phyloP scores from a whole-genome alignment of 2,888 invertebrate species.

The Ornithoptera alexandrae region DNA sequence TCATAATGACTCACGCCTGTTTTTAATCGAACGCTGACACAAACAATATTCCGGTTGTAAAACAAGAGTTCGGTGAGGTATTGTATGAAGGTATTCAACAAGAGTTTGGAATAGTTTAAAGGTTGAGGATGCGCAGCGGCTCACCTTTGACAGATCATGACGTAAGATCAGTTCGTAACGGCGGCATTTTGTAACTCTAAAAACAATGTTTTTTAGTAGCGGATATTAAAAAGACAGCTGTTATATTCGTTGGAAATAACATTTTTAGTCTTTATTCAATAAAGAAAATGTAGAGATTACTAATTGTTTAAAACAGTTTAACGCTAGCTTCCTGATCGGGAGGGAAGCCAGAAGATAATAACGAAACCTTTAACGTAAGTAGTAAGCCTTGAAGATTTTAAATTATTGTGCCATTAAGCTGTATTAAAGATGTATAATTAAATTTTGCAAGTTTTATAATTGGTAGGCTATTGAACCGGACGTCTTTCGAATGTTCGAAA shows the following conservation, averaged over 20 bases:
- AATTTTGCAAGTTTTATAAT: constrained; percentile 4
- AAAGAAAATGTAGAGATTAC: too few relatives aligned
- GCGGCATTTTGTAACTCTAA: constrained; percentile 8
- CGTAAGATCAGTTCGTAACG: constrained; percentile 49
- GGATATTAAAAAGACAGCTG: neutral
- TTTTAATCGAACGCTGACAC: constrained; percentile 44
- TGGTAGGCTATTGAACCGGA: constrained; percentile 23
- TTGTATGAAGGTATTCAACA: constrained; percentile 45
- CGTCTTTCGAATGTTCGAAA: constrained; percentile 9
- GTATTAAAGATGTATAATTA: neutral
- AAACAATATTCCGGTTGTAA: constrained; percentile 44
- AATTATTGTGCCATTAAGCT: neutral
- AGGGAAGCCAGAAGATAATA: too few relatives aligned
- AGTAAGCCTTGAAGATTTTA: neutral
- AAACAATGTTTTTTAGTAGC: neutral
- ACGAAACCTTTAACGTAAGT: too few relatives aligned
- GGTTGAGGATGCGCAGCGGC: constrained; percentile 64
- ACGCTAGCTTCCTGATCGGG: too few relatives aligned
- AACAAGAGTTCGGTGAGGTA: constrained; percentile 37
- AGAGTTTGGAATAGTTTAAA: constrained; percentile 60
- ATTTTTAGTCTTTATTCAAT: too few relatives aligned
- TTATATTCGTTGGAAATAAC: too few relatives aligned
- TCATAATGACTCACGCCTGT: constrained; percentile 53
- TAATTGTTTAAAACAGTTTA: too few relatives aligned
- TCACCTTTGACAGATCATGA: constrained; percentile 57